Conservation (phyloP, 2,113 vertebrate genomes). For the Chaetodon trifascialis region DNA sequence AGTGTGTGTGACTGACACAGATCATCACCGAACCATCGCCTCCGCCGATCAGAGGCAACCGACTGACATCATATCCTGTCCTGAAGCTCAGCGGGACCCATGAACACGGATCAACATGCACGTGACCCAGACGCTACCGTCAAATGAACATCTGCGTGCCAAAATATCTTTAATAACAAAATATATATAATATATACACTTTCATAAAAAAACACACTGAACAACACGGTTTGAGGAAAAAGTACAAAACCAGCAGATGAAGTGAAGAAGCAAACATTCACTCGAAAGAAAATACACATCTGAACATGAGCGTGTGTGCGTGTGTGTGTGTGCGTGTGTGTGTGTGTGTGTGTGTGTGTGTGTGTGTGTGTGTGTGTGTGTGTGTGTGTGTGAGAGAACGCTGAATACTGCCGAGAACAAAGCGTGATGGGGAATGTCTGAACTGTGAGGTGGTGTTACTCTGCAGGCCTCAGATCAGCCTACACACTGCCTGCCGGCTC, state of each 20-base stretch:
- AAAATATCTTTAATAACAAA: constrained; percentile 82
- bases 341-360: constrained; percentile 34
- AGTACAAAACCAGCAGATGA: constrained; percentile 20
- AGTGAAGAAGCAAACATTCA: constrained; percentile 21
- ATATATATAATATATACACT: constrained; percentile 81
- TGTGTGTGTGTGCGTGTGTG: constrained; percentile 28
- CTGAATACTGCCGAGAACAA: constrained; percentile 63
- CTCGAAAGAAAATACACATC: constrained; percentile 36
- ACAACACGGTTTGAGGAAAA: constrained; percentile 38
- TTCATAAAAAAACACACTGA: constrained; percentile 52
- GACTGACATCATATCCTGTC: constrained; percentile 25
- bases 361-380: constrained; percentile 29
- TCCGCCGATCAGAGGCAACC: too few relatives aligned
- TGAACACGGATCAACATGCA: constrained; percentile 45
- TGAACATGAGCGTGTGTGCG: constrained; percentile 30
- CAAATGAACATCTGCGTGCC: constrained; percentile 54
- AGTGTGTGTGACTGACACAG: constrained; percentile 1
- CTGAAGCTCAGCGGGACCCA: constrained; percentile 37
- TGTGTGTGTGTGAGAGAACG: too few relatives aligned
- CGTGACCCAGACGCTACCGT: constrained; percentile 34
- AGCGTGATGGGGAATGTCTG: constrained; percentile 49
- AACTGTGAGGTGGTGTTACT: constrained; percentile 25
- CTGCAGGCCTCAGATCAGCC: constrained; percentile 57
- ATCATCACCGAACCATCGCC: too few relatives aligned
- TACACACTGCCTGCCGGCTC: constrained; percentile 24